Evolutionary conservation across 2,888 invertebrate genomes (phyloP), one percentile per base, ranked within the genome.

Genomic region (Quadroppia sp.): DNA sequence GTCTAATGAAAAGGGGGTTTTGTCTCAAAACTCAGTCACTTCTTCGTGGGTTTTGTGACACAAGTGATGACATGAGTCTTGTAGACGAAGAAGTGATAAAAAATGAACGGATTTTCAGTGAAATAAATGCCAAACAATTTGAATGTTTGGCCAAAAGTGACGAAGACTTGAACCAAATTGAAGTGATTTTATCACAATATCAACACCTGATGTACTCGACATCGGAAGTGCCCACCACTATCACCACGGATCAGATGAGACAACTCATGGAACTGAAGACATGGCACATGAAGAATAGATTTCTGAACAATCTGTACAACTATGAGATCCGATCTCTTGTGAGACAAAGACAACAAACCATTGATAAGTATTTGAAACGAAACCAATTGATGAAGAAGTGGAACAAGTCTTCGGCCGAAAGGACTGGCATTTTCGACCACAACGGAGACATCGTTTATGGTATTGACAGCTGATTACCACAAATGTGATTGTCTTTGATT

Each of bases 361-460:
- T 36, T 6, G 23, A 42, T 13, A 67, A 67, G 42, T 23, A 0
- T 40, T 20, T 40, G 20, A 67, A 67, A 23, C 2, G 6, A n/a
- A 20, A 40, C 6, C n/a, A 67, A 42, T 40, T 67, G 25, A 2
- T 0, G 1, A 4, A 67, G 7, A 36, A 42, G 15, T 67, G 67
- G 67, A 20, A 2, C 3, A 9, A 67, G 7, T 15, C 15, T 1
- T 11, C 1, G 3, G 42, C 42, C 67, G 2, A 23, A 4, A 36
- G 67, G 23, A 13, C 67, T 25, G 67, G 67, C 11, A 9, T 42
- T 67, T 67, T 67, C 13, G 42, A 67, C 36, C 15, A n/a, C 2
- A 42, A 67, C 30, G 67, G 67, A 67, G 25, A 67, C 23, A 40
- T 67, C 36, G 67, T 67, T 67, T 67, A 67, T 15, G 67, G 67